Evolutionary conservation across 2,797 vertebrate genomes (phyloP).

Genomic region (Anisognathus igniventris): DNA sequence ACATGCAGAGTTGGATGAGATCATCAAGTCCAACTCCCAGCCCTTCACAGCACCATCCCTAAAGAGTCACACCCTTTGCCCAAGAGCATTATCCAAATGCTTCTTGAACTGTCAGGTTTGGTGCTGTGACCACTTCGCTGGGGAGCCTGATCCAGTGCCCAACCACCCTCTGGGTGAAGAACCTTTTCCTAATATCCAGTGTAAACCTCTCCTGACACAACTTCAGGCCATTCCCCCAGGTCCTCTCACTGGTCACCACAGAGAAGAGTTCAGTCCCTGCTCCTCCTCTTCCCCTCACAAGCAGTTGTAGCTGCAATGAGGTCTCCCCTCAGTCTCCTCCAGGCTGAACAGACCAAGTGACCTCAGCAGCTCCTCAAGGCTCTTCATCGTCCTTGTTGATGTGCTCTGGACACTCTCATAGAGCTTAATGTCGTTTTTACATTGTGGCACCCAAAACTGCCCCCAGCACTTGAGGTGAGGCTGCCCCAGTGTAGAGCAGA

Average conservation of each 20-base stretch:
- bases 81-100: neutral
- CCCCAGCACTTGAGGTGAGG: fast-evolving
- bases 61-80: neutral
- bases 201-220: neutral
- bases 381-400: neutral
- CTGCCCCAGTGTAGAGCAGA: fast-evolving
- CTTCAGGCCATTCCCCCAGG: fast-evolving
- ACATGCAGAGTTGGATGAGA: neutral
- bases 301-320: neutral
- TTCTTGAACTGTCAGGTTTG: neutral
- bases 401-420: neutral
- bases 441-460: fast-evolving
- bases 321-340: neutral
- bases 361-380: neutral
- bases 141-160: neutral
- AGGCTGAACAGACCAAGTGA: neutral
- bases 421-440: neutral
- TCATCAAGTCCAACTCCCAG: neutral
- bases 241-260: neutral
- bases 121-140: neutral
- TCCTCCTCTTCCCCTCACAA: fast-evolving
- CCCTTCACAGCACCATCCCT: neutral
- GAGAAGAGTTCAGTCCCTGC: neutral
- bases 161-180: fast-evolving
- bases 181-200: neutral